A percentile compares a stretch with the other conserved stretches of the same genome.
Evolutionary conservation across 1,140 invertebrate genomes (phyloP).

Genomic region (Liolophura sinensis): DNA sequence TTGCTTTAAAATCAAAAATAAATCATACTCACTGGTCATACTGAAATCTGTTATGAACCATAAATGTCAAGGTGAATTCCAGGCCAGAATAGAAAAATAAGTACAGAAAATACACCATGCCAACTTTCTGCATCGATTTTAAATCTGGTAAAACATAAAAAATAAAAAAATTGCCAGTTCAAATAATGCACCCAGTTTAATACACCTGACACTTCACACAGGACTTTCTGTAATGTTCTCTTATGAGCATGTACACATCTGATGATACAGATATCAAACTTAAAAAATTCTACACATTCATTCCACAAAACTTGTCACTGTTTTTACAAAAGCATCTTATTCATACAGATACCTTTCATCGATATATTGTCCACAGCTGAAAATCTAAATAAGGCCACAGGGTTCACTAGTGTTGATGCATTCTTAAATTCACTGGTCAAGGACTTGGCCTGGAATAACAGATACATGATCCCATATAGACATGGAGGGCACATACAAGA

Average conservation of each 20-base stretch:
- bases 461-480: not conserved
- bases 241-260: too few relatives aligned
- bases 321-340: too few relatives aligned
- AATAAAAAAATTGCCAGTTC: conserved; percentile 6
- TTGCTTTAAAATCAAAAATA: not conserved
- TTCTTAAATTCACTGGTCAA: conserved; percentile 71
- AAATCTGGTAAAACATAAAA: conserved; percentile 64
- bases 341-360: conserved; percentile 41
- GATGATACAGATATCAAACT: not conserved
- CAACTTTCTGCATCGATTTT: conserved; percentile 72
- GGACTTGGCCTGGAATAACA: conserved; percentile 67
- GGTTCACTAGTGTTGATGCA: conserved; percentile 75
- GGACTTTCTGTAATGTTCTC: too few relatives aligned
- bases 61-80: conserved; percentile 96
- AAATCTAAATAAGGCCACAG: conserved; percentile 69
- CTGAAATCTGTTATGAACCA: conserved; percentile 90
- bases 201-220: too few relatives aligned
- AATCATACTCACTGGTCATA: conserved; percentile 68
- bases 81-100: conserved; percentile 96
- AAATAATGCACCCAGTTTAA: too few relatives aligned
- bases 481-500: too few relatives aligned
- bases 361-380: conserved; percentile 57
- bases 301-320: not conserved
- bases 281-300: not conserved
- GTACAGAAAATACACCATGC: conserved; percentile 90